These are phyloP conservation scores for Crypturellus tataupa DNA, from an alignment of 2,797 vertebrate species.

Conservation along the genomic window DNA sequence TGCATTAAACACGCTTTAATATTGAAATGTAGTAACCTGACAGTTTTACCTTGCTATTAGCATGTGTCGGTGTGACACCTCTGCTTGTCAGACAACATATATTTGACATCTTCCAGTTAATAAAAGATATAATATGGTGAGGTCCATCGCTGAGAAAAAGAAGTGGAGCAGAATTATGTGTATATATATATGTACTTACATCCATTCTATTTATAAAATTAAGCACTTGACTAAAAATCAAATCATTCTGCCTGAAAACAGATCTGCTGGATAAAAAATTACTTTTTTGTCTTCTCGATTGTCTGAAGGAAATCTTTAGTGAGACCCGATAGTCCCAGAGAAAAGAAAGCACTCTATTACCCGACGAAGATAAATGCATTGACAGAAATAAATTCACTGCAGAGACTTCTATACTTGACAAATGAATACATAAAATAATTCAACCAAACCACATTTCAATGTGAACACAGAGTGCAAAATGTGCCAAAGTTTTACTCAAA, in stretches of 20 bases:
- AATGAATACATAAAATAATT: not conserved
- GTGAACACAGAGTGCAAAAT: rapidly evolving
- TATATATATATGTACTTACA: not conserved
- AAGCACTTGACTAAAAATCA: too few relatives aligned
- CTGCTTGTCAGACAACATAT: rapidly evolving
- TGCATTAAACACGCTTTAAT: not conserved
- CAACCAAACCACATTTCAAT: not conserved
- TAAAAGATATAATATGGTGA: not conserved
- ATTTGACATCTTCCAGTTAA: not conserved
- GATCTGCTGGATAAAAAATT: rapidly evolving
- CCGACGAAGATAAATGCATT: not conserved
- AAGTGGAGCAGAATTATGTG: rapidly evolving
- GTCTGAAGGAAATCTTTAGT: not conserved
- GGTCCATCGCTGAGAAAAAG: not conserved
- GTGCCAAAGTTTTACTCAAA: not conserved
- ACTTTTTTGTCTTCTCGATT: not conserved
- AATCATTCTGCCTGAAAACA: not conserved
- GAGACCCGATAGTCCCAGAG: not conserved
- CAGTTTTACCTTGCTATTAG: not conserved
- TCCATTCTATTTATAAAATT: not conserved
- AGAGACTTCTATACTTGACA: not conserved
- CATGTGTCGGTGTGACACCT: rapidly evolving
- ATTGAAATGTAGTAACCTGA: not conserved
- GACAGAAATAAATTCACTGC: not conserved
- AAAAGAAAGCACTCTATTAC: not conserved